Evolutionary conservation across 2,113 vertebrate species (phyloP).

Genomic region (Junco hyemalis): DNA sequence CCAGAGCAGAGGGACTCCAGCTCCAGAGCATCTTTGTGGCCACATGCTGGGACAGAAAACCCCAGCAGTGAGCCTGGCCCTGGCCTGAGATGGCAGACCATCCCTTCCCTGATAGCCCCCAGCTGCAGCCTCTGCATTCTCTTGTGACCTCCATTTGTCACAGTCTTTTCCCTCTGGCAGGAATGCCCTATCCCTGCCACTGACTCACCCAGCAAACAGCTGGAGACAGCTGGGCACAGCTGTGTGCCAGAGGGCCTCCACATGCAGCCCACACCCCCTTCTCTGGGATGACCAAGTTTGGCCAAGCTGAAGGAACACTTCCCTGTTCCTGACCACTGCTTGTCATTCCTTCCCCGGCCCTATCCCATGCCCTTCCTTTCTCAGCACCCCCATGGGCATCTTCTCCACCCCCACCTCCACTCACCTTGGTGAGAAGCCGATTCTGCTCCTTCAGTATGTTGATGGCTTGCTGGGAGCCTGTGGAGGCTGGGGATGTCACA

Average conservation of each 20-base stretch:
- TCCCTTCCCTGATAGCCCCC: not conserved
- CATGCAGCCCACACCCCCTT: not conserved
- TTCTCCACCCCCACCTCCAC: not conserved
- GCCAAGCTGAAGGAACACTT: not conserved
- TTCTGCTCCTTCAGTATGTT: slow-evolving; percentile 95
- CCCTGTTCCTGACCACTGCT: not conserved
- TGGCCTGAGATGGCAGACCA: not conserved
- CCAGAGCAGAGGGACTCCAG: not conserved
- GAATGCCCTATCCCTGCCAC: not conserved
- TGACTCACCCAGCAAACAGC: not conserved
- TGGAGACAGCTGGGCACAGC: not conserved
- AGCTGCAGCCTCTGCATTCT: not conserved
- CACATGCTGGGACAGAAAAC: not conserved
- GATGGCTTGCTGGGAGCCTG: slow-evolving; percentile 82
- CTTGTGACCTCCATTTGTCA: not conserved
- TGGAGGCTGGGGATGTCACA: not conserved
- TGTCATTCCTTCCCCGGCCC: rapidly evolving
- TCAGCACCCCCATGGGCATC: not conserved
- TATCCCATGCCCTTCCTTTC: not conserved
- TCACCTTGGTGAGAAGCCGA: slow-evolving; percentile 90
- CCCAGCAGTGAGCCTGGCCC: not conserved
- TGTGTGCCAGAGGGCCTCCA: not conserved
- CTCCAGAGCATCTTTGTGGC: not conserved
- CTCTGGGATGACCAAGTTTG: not conserved
- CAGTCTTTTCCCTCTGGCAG: not conserved